Evolutionary conservation across 2,797 vertebrate genomes (phyloP), one percentile per base, ranked within the genome.

Genomic region (Benthosema pterotum): DNA sequence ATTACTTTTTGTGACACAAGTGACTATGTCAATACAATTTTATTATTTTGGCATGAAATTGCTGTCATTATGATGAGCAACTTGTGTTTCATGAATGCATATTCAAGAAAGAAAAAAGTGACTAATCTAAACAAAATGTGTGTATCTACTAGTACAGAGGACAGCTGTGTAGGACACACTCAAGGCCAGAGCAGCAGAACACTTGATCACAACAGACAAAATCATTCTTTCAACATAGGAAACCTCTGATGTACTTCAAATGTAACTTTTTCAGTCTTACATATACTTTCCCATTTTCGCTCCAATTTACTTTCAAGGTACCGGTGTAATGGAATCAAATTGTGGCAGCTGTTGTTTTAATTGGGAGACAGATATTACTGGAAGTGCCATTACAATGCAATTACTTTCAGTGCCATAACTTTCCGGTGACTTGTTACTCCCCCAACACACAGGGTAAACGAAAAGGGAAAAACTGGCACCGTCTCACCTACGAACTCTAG

Each of bases 381-480:
- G 25, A 65, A 74, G 75, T 18, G 60, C 52, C 43, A 38, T 76
- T 45, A 17, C 55, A 84, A 70, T 67, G 65, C 67, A 79, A 63
- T 43, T 64, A 5, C 19, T 19, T 50, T 53, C 17, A 72, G 55
- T 71, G 71, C 71, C 42, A 60, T 58, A 78, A 52, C 18, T 67
- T 73, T 65, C 63, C 56, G 55, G 60, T 68, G 57, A 78, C 67
- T 65, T 79, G 47, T 83, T 80, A 84, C 82, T 87, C 78, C 83
- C 83, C 32, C 83, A 82, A 82, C 83, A 73, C 61, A 70, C 66
- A 15, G 75, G 72, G 71, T 81, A 70, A 67, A 80, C 88, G 89
- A 70, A 67, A 80, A 89, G 89, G 85, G 80, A 83, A 84, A 85
- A 79, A 72, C 79, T 52, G 79, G 80, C 72, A 75, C 66, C 71